Evolutionary conservation across 2,113 vertebrate genomes (phyloP).

Genomic region (Oncorhynchus nerka): DNA sequence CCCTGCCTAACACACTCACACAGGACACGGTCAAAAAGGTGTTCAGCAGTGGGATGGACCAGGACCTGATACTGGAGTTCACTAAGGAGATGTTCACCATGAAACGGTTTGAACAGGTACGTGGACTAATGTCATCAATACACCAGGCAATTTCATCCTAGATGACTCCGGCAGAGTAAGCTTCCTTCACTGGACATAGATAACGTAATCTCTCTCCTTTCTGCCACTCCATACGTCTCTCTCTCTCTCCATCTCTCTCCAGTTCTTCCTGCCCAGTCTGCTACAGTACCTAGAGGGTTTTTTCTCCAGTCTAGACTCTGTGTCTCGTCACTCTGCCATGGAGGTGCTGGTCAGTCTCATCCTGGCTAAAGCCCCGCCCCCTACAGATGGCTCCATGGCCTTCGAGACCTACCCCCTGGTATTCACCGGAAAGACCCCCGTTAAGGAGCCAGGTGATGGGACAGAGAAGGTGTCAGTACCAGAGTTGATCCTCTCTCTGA

Average conservation of each 20-base stretch:
- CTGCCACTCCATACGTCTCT: neutral
- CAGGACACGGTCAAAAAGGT: constrained; percentile 80
- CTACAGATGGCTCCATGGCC: constrained; percentile 86
- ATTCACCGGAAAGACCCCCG: constrained; percentile 70
- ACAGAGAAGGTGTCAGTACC: constrained; percentile 59
- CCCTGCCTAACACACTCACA: constrained; percentile 73
- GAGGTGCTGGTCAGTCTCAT: constrained; percentile 84
- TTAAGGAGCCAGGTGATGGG: constrained; percentile 48
- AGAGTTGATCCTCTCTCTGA: constrained; percentile 79
- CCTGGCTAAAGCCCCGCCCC: constrained; percentile 89
- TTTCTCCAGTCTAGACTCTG: constrained; percentile 66
- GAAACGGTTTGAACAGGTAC: constrained; percentile 91
- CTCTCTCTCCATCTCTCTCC: neutral
- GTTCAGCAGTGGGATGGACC: constrained; percentile 78
- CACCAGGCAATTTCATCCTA: neutral
- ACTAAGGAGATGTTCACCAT: constrained; percentile 88
- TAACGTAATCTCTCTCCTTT: neutral
- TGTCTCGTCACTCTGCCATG: constrained; percentile 68
- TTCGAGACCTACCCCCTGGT: constrained; percentile 92
- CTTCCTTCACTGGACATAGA: neutral
- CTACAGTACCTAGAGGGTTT: constrained; percentile 78
- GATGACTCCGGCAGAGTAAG: neutral
- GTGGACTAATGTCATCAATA: neutral
- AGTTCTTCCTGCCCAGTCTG: constrained; percentile 89
- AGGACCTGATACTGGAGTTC: constrained; percentile 80